phyloP scores from a whole-genome alignment of 2,888 invertebrate genomes.

The Zygaena filipendulae region DNA sequence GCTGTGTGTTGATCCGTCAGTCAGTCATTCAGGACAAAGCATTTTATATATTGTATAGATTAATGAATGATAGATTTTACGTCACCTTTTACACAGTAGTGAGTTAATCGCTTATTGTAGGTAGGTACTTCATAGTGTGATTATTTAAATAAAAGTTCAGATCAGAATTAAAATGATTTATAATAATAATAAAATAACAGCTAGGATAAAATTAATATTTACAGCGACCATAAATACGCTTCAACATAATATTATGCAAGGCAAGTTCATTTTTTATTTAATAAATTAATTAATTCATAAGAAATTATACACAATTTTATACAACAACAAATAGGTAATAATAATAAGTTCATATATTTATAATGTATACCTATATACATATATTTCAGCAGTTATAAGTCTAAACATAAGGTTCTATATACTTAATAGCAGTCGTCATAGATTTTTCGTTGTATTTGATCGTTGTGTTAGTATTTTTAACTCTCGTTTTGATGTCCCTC shows the following conservation, averaged over 20 bases:
- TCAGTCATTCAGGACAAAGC: too few relatives aligned
- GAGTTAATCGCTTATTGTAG: too few relatives aligned
- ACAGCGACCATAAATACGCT: slow-evolving; percentile 53
- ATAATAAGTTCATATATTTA: slow-evolving; percentile 3
- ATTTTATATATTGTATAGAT: too few relatives aligned
- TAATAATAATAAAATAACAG: slow-evolving; percentile 42
- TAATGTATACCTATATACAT: slow-evolving; percentile 5
- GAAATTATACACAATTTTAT: slow-evolving; percentile 18
- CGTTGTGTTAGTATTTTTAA: slow-evolving; percentile 72
- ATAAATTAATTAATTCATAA: slow-evolving; percentile 51
- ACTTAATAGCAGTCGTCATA: slow-evolving; percentile 67
- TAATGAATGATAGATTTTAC: too few relatives aligned
- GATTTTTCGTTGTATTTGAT: slow-evolving; percentile 66
- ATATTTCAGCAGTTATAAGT: too few relatives aligned
- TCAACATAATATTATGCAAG: slow-evolving; percentile 59
- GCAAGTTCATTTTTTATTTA: slow-evolving; percentile 61
- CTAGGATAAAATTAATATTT: slow-evolving; percentile 49
- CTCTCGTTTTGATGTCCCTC: slow-evolving; percentile 81
- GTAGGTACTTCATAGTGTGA: too few relatives aligned
- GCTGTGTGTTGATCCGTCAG: too few relatives aligned
- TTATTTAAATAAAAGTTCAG: too few relatives aligned
- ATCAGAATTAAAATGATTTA: slow-evolving; percentile 52
- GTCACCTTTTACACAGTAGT: too few relatives aligned
- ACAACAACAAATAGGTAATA: too few relatives aligned
- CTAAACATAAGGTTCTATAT: slow-evolving; percentile 65